Base-by-base conservation (phyloP, 2,888 invertebrate genomes). In the Danaus chrysippus region DNA sequence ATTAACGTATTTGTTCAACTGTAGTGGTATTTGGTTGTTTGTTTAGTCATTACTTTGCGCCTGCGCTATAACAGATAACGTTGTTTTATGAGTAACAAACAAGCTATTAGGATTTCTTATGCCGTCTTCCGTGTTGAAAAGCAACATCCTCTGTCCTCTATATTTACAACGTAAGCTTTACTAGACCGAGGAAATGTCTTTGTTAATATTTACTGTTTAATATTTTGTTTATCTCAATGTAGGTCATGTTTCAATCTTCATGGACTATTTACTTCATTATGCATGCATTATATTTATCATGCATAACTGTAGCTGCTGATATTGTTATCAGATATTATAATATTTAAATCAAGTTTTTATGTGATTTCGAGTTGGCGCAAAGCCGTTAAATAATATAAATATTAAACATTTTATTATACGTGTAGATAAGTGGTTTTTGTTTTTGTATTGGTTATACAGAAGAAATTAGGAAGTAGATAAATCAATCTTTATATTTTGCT, bases 1-100 rank as follows among this genome's bases (percentile, higher is more conserved):
- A 84, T 86, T 84, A 83, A 76, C 72, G 72, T 85, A 79, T 87
- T 86, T 85, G 76, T 73, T 76, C 71, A 73, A 72, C 76, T 74
- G 72, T 65, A 64, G 71, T 71, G 72, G 70, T 76, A 69, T 73
- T 72, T 67, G 79, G 79, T 72, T 79, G 76, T 80, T 75, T 78
- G 72, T 72, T 71, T 70, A 70, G 73, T 75, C 78, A 76, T 77
- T 76, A 63, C 59, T 54, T 57, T 68, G 70, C 61, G 72, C 66
- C 73, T 72, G 65, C 68, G 68, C 67, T 78, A 75, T 76, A 77
- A 63, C 62, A 77, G 81, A 81, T 82, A 81, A 79, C 67, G 70
- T 64, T 75, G 70, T 73, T 76, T 77, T 76, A 76, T 78, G 71
- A 78, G 75, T 69, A 71, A 71, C 72, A 78, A 79, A 81, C 71